These are phyloP conservation scores for Ambastaia sidthimunki DNA, from an alignment of 2,797 vertebrate genomes.

Conservation along the genomic window DNA sequence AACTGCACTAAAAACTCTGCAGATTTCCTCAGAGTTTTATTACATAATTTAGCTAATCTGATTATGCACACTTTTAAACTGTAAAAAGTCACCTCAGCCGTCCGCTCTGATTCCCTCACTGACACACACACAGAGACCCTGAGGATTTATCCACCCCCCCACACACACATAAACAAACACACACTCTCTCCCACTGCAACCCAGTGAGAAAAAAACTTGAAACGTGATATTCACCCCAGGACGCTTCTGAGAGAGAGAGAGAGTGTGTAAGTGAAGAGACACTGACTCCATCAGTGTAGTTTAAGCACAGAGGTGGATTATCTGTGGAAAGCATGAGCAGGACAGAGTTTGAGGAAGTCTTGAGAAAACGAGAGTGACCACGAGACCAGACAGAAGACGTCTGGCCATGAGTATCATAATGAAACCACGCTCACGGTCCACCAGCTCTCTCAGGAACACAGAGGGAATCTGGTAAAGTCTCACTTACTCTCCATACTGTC, in stretches of 20 bases:
- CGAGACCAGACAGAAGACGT: conserved; percentile 6
- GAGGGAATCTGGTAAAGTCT: conserved; percentile 82
- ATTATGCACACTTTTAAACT: no score
- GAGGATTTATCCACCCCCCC: conserved; percentile 24
- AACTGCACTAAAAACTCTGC: not conserved
- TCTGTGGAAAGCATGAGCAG: conserved; percentile 18
- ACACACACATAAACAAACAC: conserved; percentile 27
- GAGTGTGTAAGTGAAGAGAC: conserved; percentile 11
- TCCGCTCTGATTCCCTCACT: conserved; percentile 31
- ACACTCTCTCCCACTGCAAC: conserved; percentile 33
- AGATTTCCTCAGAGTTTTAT: no score
- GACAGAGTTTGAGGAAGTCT: conserved; percentile 5
- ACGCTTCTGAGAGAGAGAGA: conserved; percentile 43
- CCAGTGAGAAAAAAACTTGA: conserved; percentile 44
- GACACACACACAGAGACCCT: conserved; percentile 31
- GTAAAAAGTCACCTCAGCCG: not conserved
- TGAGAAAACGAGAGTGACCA: conserved; percentile 2
- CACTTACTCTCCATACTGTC: not conserved
- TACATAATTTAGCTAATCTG: no score
- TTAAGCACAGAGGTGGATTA: conserved; percentile 29
- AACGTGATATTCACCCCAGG: conserved; percentile 50
- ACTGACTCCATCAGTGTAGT: conserved; percentile 2
- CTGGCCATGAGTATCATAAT: conserved; percentile 85
- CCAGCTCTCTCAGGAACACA: conserved; percentile 83
- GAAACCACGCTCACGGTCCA: conserved; percentile 88